A percentile compares a stretch with the other conserved stretches of the same genome.
Evolutionary conservation across 1,140 invertebrate genomes (phyloP).

Genomic region (Holcopasites calliopsidis): DNA sequence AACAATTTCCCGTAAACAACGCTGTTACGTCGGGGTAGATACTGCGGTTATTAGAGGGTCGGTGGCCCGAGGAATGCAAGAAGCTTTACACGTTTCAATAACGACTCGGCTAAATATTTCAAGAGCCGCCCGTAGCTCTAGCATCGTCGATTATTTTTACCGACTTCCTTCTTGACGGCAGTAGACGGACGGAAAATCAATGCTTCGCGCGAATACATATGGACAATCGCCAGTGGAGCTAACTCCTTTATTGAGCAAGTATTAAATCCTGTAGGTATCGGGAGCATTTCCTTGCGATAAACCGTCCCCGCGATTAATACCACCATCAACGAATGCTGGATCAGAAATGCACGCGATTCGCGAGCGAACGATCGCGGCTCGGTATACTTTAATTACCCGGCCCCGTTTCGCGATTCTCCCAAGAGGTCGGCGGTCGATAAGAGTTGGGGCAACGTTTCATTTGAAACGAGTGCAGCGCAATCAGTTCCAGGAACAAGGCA

Average conservation of each 20-base stretch:
- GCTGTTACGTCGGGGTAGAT: neutral
- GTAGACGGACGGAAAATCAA: slow-evolving; percentile 23
- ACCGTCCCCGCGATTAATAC: neutral
- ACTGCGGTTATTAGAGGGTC: neutral
- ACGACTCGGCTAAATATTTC: slow-evolving; percentile 46
- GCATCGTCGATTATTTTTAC: slow-evolving; percentile 49
- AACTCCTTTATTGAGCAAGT: neutral
- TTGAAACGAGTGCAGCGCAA: slow-evolving; percentile 13
- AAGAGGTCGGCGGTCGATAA: neutral
- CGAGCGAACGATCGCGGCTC: neutral
- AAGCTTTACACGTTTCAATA: slow-evolving; percentile 38
- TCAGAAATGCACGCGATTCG: too few relatives aligned
- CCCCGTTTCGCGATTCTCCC: slow-evolving; percentile 1
- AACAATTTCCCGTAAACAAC: slow-evolving; percentile 34
- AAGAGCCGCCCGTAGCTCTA: slow-evolving; percentile 17
- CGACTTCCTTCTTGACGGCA: slow-evolving; percentile 18
- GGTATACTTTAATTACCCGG: slow-evolving; percentile 18
- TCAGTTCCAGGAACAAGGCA: slow-evolving; percentile 31
- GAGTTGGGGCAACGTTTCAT: slow-evolving; percentile 29
- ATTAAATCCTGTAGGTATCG: neutral
- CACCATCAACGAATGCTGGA: too few relatives aligned
- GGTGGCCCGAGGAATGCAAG: neutral
- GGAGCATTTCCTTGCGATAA: neutral
- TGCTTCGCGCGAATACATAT: neutral
- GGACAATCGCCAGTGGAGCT: neutral